Evolutionary conservation across 2,797 vertebrate species (phyloP).

Genomic region (Sylvilagus floridanus): DNA sequence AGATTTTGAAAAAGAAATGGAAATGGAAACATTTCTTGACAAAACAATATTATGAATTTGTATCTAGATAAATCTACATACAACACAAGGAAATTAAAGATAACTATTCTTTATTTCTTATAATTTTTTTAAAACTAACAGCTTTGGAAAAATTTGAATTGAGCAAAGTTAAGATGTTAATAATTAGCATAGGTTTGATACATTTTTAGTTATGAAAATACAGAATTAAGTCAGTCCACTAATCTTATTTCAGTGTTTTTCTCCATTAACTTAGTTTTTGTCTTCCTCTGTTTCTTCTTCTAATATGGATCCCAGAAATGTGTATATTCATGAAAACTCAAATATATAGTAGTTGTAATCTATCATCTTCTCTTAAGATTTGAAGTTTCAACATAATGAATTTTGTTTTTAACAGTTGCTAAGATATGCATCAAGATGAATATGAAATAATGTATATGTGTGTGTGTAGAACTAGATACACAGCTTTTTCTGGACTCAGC

Average conservation of each 20-base stretch:
- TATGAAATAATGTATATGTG: background rate
- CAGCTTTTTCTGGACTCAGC: background rate
- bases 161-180: slow-evolving; percentile 32
- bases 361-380: background rate
- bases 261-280: slow-evolving; percentile 6
- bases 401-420: slow-evolving; percentile 14
- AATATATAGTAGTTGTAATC: background rate
- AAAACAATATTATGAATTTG: background rate
- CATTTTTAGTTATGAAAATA: background rate
- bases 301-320: background rate
- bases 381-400: background rate
- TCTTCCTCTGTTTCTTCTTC: background rate
- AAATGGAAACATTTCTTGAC: slow-evolving; percentile 39
- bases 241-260: slow-evolving; percentile 32
- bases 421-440: background rate
- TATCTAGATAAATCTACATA: background rate
- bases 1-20: background rate
- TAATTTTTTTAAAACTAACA: background rate
- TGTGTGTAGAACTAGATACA: background rate
- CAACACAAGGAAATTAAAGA: slow-evolving; percentile 26
- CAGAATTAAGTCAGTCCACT: background rate
- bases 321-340: background rate
- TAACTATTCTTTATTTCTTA: background rate
- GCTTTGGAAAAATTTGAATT: slow-evolving; percentile 39
- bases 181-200: background rate